Conservation (phyloP, 2,113 vertebrate species). For the Tyto alba region DNA sequence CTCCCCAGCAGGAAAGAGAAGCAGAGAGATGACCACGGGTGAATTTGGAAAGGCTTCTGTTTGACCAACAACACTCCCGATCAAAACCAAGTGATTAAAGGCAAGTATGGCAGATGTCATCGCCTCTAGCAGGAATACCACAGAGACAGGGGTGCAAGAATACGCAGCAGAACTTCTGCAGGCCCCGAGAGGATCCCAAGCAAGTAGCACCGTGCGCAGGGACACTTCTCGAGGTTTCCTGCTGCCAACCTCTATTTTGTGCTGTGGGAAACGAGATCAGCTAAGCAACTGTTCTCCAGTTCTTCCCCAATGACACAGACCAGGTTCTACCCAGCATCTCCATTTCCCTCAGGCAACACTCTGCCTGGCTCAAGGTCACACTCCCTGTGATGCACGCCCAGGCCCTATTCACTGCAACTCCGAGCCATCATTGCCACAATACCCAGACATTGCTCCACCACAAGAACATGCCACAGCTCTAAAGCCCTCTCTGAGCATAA, state of each 20-base stretch:
- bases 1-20: background rate
- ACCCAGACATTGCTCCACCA: background rate
- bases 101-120: too few relatives aligned
- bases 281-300: background rate
- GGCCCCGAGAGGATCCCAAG: background rate
- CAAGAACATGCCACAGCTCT: background rate
- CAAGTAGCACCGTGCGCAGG: background rate
- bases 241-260: background rate
- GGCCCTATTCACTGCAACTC: background rate
- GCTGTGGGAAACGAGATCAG: background rate
- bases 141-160: too few relatives aligned
- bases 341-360: background rate
- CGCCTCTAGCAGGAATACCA: too few relatives aligned
- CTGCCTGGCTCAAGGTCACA: background rate
- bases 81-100: too few relatives aligned
- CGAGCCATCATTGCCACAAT: background rate
- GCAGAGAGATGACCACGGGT: background rate
- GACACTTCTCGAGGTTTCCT: background rate
- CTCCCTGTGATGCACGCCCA: background rate
- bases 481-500: background rate
- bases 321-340: background rate
- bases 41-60: background rate
- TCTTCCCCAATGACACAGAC: background rate
- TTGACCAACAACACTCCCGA: background rate
- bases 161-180: background rate